Evolutionary conservation across 2,888 invertebrate genomes (phyloP), one percentile per base, ranked within the genome.

Genomic region (Ectropis crepuscularia): DNA sequence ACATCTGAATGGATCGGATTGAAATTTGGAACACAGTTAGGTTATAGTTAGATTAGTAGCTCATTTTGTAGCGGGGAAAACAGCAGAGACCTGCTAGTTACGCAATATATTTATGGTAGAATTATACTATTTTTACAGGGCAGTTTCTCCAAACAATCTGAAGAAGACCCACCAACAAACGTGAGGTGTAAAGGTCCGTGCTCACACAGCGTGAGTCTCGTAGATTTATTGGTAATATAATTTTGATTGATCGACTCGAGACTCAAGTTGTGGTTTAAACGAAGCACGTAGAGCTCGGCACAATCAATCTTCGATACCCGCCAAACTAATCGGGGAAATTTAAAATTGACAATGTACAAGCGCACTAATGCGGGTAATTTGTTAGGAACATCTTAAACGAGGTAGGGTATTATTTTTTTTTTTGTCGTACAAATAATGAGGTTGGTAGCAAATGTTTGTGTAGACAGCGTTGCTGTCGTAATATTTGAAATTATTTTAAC

Each of bases 221-320:
- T 82, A 88, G 89, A 90, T 91, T 91, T 90, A 91, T 90, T 89
- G 90, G 85, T 89, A 89, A 88, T 90, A 91, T 90, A 90, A 90
- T 91, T 90, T 90, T 90, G 91, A 91, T 91, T 90, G 90, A 91
- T 91, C 84, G 90, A 78, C 79, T 69, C 75, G 77, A 78, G 81
- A 73, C 75, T 71, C 78, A 75, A 78, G 80, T 81, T 81, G 78
- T 76, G 81, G 82, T 82, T 83, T 81, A 78, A 86, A 80, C 74
- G 78, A 79, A 80, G 80, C 74, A 78, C 76, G 78, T 77, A 80
- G 79, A 78, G 76, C 79, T 81, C 79, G 74, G 78, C 74, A 72
- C 70, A 76, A 82, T 83, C 82, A 82, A 85, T 85, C 86, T 84
- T 78, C 77, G 71, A 72, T 76, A 74, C 62, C 62, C 50, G 47